Percentiles rank a stretch among this genome's conserved stretches.
Conservation (phyloP, 1,140 invertebrate genomes). For the Drosophila tsacasi region DNA sequence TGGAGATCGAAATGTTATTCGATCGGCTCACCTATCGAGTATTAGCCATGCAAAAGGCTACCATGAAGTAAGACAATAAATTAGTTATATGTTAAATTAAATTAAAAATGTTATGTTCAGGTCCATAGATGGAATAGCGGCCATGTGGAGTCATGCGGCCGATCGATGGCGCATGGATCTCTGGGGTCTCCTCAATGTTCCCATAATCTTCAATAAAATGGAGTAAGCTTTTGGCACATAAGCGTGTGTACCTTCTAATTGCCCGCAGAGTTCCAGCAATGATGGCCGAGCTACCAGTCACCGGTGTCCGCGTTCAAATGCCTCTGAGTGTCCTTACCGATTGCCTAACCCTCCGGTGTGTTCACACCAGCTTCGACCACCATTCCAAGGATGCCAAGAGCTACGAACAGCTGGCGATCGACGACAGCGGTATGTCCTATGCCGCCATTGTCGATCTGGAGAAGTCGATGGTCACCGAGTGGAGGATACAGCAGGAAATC, state of each 20-base stretch:
- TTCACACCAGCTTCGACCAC: conserved; percentile 63
- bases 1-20: conserved; percentile 51
- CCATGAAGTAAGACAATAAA: conserved; percentile 60
- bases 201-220: conserved; percentile 57
- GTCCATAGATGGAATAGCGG: conserved; percentile 46
- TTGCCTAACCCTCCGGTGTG: conserved; percentile 65
- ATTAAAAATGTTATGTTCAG: conserved; percentile 10
- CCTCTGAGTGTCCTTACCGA: conserved; percentile 53
- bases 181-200: conserved; percentile 68
- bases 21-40: conserved; percentile 70
- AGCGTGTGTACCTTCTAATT: background rate
- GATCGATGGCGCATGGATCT: conserved; percentile 61
- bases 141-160: conserved; percentile 48
- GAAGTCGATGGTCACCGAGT: conserved; percentile 55
- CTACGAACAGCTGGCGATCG: conserved; percentile 10
- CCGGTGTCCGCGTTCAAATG: conserved; percentile 43
- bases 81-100: background rate
- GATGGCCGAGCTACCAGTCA: conserved; percentile 30
- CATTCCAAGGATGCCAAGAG: conserved; percentile 62
- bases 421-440: conserved; percentile 13
- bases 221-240: conserved; percentile 45
- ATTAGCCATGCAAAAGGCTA: conserved; percentile 56
- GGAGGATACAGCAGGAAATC: conserved; percentile 60
- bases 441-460: conserved; percentile 54
- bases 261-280: conserved; percentile 44